Evolutionary conservation across 2,888 invertebrate species (phyloP), one percentile per base, ranked within the genome.

Genomic region (Ennomos erosarius): DNA sequence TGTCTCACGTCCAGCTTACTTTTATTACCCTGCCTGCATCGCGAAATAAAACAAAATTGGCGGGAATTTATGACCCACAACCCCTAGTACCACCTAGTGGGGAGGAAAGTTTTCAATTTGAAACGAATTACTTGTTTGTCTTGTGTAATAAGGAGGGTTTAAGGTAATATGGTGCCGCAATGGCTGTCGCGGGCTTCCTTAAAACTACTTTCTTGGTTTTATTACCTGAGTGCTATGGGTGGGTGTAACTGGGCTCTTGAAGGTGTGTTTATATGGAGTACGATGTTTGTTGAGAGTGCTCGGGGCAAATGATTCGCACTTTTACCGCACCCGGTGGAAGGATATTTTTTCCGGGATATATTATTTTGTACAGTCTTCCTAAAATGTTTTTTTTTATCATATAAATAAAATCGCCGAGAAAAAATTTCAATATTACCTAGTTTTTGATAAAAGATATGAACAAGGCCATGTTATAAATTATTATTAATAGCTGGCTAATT

Each of bases 1-100:
- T 85, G 90, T 90, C 90, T 88, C 92, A 91, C 92, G 91, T 90
- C 89, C 89, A 88, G 91, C 89, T 92, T 90, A 92, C 91, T 91
- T 92, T 91, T 92, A 92, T 90, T 90, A 90, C 91, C 85, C 85
- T 86, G 88, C 89, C 90, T 89, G 90, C 87, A 91, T 88, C 83
- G 81, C 82, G 87, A 90, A 92, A 90, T 92, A 91, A 92, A 92
- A 91, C 91, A 91, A 91, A 91, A 92, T 91, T 92, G 91, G 86
- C 89, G 85, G 86, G 88, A 91, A 91, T 92, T 92, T 92, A 92
- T 90, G 88, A 85, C 80, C 86, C 87, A 79, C 87, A 84, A 85
- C 82, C 88, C 82, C 82, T 51, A 81, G 53, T 80, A 84, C 81
- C 86, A 53, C 87, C 88, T 87, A 89, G 89, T 90, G 88, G 90